Evolutionary conservation across 2,888 invertebrate species (phyloP), one percentile per base, ranked within the genome.

Genomic region (Cataglyphis cursor): DNA sequence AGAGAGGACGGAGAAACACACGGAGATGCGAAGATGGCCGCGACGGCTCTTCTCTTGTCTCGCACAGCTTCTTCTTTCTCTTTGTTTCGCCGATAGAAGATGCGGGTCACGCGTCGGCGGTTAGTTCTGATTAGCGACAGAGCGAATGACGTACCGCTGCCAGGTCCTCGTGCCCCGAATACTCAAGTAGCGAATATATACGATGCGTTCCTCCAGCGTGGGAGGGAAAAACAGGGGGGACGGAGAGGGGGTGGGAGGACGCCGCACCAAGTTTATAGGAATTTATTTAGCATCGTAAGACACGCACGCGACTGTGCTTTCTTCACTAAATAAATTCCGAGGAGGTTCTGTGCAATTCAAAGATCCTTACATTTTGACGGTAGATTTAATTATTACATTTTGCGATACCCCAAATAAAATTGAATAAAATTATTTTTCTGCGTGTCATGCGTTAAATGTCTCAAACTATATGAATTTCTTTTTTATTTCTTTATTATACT

Each of bases 101-200:
- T 92, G 93, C 94, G 81, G 85, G 89, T 93, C 94, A 95, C 94
- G 94, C 92, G 91, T 91, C 92, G 92, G 92, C 95, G 93, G 94
- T 95, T 95, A 95, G 94, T 94, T 95, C 95, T 95, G 95, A 95
- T 95, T 95, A 95, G 94, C 94, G 93, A 91, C 92, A 90, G 93
- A 91, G 91, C 94, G 94, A 94, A 94, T 94, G 94, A 94, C 94
- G 94, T 94, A 94, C 94, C 94, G 94, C 94, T 94, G 93, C 91
- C 88, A 90, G 91, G 92, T 92, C 91, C 91, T 90, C 94, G 94
- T 94, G 94, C 91, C 91, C 89, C 88, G 94, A 94, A 95, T 95
- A 92, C 93, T 82, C 87, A 82, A 93, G 86, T 81, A 85, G 85
- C 70, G 57, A 51, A 61, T 41, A 62, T n/a, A 62, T 64, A 70